Evolutionary conservation across 2,797 vertebrate species (phyloP), one percentile per base, ranked within the genome.

Genomic region (Platalea minor): DNA sequence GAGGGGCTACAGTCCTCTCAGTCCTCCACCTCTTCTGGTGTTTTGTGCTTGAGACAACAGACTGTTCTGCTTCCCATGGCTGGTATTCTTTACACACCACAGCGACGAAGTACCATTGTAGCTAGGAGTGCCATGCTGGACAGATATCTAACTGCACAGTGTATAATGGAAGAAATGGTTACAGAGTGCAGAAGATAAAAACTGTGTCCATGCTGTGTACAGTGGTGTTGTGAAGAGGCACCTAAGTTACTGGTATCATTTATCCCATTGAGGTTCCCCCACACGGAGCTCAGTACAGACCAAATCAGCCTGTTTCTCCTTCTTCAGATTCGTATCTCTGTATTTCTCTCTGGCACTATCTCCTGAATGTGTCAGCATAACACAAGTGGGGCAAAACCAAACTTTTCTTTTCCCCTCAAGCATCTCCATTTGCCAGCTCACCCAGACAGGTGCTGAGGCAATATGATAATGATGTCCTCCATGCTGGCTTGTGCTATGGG

Each of bases 81-180:
- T 63, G 37, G 14, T 25, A 77, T 41, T 19, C 26, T 21, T 60
- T 54, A 54, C 24, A 65, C 28, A 72, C 17, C 35, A 45, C 28
- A 39, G 20, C 0, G 0, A 45, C 0, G 2, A 35, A 64, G 28
- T 60, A 59, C 33, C 29, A 3, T 21, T 35, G 39, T 61, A 61
- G 59, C n/a, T 46, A n/a, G 15, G 23, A 53, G 64, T 46, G 54
- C 23, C 54, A 18, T 46, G 41, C 5, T 29, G 48, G n/a, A 41
- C 48, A 61, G 41, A 28, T 45, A 29, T 5, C 48, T 61, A 63
- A 77, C 26, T 70, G 19, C 37, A 54, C 19, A 56, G 25, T 33
- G 21, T 64, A 3, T 39, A 35, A 37, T 29, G 25, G 35, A 60
- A 65, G 17, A 72, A 82, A 64, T 9, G 14, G 8, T 43, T 81